These are phyloP conservation scores for Ptilorrhoa leucosticta DNA, from an alignment of 2,113 vertebrate species.

Conservation along the genomic window DNA sequence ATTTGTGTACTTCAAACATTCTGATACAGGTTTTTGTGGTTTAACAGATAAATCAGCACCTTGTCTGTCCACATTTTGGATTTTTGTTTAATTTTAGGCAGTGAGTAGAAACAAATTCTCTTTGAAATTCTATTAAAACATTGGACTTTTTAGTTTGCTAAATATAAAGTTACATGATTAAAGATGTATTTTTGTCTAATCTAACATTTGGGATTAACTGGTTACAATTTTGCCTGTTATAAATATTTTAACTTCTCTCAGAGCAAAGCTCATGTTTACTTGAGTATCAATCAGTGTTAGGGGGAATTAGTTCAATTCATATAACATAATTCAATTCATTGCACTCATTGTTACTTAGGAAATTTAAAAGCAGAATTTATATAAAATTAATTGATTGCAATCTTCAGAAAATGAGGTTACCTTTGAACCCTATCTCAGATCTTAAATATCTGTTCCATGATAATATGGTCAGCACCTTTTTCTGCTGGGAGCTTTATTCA, in stretches of 20 bases:
- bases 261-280: background rate
- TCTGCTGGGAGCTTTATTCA: background rate
- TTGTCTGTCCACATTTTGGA: background rate
- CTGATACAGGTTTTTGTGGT: background rate
- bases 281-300: background rate
- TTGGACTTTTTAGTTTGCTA: background rate
- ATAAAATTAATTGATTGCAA: slow-evolving; percentile 13
- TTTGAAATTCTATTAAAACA: background rate
- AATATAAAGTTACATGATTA: background rate
- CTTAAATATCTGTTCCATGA: slow-evolving; percentile 25
- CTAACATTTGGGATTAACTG: background rate
- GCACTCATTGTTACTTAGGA: background rate
- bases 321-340: too few species aligned
- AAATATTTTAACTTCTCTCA: background rate
- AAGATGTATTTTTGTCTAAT: background rate
- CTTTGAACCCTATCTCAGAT: background rate
- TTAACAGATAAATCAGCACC: background rate
- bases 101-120: background rate
- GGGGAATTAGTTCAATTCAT: background rate
- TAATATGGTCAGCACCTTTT: background rate
- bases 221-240: background rate
- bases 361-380: background rate
- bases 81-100: background rate
- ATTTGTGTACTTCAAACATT: background rate
- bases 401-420: slow-evolving; percentile 10